Conservation (phyloP, 2,888 invertebrate species). For the Oxytorus armatus region DNA sequence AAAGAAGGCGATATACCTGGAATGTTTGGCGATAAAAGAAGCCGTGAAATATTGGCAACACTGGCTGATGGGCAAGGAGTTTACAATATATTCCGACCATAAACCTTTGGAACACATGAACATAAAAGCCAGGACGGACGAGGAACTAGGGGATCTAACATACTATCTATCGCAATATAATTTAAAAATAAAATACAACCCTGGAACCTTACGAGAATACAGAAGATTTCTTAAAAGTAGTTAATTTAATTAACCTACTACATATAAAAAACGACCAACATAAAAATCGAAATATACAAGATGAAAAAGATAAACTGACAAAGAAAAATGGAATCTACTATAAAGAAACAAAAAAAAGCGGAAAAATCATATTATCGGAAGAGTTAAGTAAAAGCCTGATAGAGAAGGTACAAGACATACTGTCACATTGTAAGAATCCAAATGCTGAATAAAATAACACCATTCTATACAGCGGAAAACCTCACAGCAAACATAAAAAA, state of each 20-base stretch:
- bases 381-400: conserved; percentile 26
- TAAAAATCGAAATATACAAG: conserved; percentile 12
- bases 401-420: conserved; percentile 25
- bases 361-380: too few relatives aligned
- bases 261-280: conserved; percentile 24
- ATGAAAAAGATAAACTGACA: conserved; percentile 13
- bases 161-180: conserved; percentile 47
- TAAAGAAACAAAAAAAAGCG: conserved; percentile 29
- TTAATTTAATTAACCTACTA: conserved; percentile 16
- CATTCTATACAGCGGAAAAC: conserved; percentile 30
- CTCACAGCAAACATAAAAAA: conserved; percentile 26
- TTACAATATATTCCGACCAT: conserved; percentile 56
- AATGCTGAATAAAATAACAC: conserved; percentile 40
- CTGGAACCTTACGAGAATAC: conserved; percentile 15
- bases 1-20: conserved; percentile 69
- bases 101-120: conserved; percentile 55
- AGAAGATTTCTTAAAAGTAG: conserved; percentile 21
- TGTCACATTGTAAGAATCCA: conserved; percentile 30
- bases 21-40: conserved; percentile 72
- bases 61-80: conserved; percentile 62
- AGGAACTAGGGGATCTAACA: too few relatives aligned
- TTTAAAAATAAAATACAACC: conserved; percentile 51
- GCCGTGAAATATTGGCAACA: conserved; percentile 71
- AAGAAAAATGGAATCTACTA: conserved; percentile 29
- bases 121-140: too few relatives aligned